Conservation (phyloP, 2,888 invertebrate genomes). For the Heliconius aoede region DNA sequence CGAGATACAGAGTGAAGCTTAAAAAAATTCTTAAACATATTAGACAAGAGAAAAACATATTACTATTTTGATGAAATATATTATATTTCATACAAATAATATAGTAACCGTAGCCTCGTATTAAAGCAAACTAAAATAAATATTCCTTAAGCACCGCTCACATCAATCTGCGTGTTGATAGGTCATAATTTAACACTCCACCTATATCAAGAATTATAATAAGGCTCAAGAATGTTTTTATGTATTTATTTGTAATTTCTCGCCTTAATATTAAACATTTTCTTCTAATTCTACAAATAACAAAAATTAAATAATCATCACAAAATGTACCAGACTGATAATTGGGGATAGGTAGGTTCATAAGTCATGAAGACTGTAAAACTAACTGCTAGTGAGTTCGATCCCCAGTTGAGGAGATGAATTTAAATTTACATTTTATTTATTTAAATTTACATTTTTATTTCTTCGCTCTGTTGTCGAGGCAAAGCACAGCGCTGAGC, state of each 20-base stretch:
- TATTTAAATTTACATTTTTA: no score
- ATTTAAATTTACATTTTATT: no score
- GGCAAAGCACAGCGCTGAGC: no score
- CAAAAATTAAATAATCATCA: neutral
- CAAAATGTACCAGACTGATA: no score
- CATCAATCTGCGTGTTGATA: conserved; percentile 47
- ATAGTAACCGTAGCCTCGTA: neutral
- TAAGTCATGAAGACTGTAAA: no score
- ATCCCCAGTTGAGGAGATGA: no score
- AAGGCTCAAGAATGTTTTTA: conserved; percentile 36
- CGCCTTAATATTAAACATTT: neutral
- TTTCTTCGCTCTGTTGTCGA: no score
- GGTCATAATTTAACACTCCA: conserved; percentile 47
- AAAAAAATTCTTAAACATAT: no score
- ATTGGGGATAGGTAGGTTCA: no score
- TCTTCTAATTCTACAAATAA: neutral
- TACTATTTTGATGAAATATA: neutral
- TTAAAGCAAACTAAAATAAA: conserved; percentile 27
- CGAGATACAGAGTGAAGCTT: no score
- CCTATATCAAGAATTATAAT: conserved; percentile 41
- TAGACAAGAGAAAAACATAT: no score
- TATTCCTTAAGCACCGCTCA: conserved; percentile 20
- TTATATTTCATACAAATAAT: neutral
- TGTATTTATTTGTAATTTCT: conserved; percentile 18
- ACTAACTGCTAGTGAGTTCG: no score